Base-by-base conservation (phyloP, 2,797 vertebrate genomes). In the Danio kyathit region DNA sequence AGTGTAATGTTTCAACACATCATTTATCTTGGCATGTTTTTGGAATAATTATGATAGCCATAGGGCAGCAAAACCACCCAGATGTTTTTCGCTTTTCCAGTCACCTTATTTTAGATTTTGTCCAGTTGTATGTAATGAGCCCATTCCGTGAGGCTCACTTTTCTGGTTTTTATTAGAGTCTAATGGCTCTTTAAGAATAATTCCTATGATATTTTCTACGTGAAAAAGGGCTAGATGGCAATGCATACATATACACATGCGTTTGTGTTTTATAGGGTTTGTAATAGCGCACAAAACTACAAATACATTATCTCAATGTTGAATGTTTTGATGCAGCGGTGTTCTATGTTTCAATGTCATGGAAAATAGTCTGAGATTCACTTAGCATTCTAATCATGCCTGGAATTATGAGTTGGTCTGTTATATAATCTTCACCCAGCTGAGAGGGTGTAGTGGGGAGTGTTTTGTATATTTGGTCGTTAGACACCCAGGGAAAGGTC, bases 401-500 rank as follows among this genome's bases (percentile, higher is more conserved):
- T 72, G 52, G 59, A 80, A 66, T 81, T 75, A 73, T 57, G 73
- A 76, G 51, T 49, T 41, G 60, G 59, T 60, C 60, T 51, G 73
- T 86, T 84, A 75, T 80, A 40, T 81, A 85, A 82, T 77, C 60
- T 69, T 21, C 38, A n/a, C 40, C 66, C 67, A 82, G 76, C 49
- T 67, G 70, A 73, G 48, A 38, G 56, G 21, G 49, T 63, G 72
- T 65, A 54, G 41, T 74, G 43, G 74, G 59, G n/a, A 82, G 44
- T 40, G 67, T 7, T 74, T 61, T 77, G 69, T 12, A 29, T 82
- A 59, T 79, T 65, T 78, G 57, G 40, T 76, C 66, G 66, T 79
- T 84, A 66, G 83, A 79, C 77, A 82, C 9, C 75, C 86, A 88
- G 74, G 83, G 83, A 89, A 85, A 92, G 92, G 92, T 92, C 92